Conservation (phyloP, 2,113 vertebrate species). For the Xiphias gladius region DNA sequence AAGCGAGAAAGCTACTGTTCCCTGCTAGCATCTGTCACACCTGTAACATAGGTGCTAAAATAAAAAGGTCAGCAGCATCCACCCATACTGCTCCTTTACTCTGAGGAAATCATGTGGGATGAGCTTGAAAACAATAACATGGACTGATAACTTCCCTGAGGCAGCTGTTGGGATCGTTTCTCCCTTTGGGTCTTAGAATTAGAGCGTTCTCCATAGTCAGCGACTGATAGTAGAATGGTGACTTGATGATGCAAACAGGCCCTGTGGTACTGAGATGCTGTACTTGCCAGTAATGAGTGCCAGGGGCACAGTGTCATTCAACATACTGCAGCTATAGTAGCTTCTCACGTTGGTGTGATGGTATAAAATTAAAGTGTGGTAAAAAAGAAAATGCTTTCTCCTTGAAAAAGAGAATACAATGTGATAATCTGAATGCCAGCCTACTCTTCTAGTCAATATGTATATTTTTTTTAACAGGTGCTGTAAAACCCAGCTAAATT, state of each 20-base stretch:
- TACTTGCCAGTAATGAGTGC: slow-evolving; percentile 48
- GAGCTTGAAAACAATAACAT: slow-evolving; percentile 75
- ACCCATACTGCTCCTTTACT: slow-evolving; percentile 49
- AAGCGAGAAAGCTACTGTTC: slow-evolving; percentile 20
- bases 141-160: slow-evolving; percentile 69
- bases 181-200: slow-evolving; percentile 70
- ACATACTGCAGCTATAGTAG: slow-evolving; percentile 8
- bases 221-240: slow-evolving; percentile 55
- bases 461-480: slow-evolving; percentile 6
- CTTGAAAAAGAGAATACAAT: neutral
- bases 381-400: neutral
- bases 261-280: slow-evolving; percentile 50
- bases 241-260: slow-evolving; percentile 69
- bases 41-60: slow-evolving; percentile 64
- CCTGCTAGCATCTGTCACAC: slow-evolving; percentile 51
- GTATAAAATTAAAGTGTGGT: slow-evolving; percentile 20
- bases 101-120: slow-evolving; percentile 69
- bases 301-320: slow-evolving; percentile 70
- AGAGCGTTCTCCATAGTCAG: slow-evolving; percentile 67
- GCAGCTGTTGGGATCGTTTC: slow-evolving; percentile 65
- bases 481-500: slow-evolving; percentile 15
- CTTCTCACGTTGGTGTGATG: slow-evolving; percentile 7
- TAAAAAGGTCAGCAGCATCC: slow-evolving; percentile 72
- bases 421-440: neutral
- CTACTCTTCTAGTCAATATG: neutral